phyloP scores from a whole-genome alignment of 1,140 invertebrate species.

The Anastatus disparis region DNA sequence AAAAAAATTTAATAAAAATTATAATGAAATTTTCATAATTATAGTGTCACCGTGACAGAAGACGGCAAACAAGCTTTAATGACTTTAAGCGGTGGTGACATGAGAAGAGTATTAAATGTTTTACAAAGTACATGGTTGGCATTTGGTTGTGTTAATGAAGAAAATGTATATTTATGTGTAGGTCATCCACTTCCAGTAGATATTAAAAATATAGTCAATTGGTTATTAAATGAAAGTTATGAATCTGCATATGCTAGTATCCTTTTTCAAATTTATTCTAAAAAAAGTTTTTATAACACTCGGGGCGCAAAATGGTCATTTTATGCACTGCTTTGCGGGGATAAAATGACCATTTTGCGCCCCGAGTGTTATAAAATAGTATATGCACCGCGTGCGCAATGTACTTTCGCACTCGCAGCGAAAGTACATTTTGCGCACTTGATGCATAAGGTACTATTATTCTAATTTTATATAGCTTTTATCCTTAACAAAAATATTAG shows the following conservation, averaged over 20 bases:
- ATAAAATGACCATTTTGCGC: too few species aligned
- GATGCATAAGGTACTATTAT: too few species aligned
- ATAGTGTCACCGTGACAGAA: slow-evolving; percentile 85
- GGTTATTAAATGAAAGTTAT: slow-evolving; percentile 89
- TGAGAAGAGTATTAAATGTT: slow-evolving; percentile 97
- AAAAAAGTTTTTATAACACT: background rate
- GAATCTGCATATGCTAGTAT: slow-evolving; percentile 85
- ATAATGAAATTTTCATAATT: slow-evolving; percentile 44
- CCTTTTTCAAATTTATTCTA: slow-evolving; percentile 59
- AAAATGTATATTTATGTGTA: slow-evolving; percentile 95
- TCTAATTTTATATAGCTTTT: background rate
- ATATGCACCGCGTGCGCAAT: too few species aligned
- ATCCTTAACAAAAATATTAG: slow-evolving; percentile 65
- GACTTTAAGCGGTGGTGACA: slow-evolving; percentile 93
- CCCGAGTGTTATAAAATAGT: too few species aligned
- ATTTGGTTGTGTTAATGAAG: slow-evolving; percentile 86
- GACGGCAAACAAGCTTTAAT: slow-evolving; percentile 93
- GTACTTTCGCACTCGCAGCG: too few species aligned
- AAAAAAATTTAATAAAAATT: background rate
- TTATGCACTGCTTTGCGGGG: too few species aligned
- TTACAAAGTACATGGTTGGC: slow-evolving; percentile 91
- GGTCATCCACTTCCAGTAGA: slow-evolving; percentile 93
- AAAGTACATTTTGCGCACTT: too few species aligned
- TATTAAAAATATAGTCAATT: slow-evolving; percentile 89
- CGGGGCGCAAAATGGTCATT: too few species aligned